Evolutionary conservation across 2,797 vertebrate genomes (phyloP).

Genomic region (Potorous gilbertii): DNA sequence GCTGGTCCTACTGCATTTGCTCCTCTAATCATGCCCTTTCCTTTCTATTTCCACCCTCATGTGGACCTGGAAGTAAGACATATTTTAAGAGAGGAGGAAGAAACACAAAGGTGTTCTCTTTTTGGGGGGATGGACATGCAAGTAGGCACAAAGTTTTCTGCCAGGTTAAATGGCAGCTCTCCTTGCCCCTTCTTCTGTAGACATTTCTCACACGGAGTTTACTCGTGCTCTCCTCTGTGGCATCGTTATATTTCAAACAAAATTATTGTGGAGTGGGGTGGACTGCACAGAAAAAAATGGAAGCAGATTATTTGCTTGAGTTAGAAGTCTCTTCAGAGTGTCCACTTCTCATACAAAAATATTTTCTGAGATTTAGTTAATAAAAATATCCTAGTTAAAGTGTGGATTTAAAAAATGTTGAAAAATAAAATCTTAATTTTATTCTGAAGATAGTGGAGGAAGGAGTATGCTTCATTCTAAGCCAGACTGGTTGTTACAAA

Average conservation of each 20-base stretch:
- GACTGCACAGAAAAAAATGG: background rate
- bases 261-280: background rate
- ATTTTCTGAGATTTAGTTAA: background rate
- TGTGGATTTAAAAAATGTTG: background rate
- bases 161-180: background rate
- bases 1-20: background rate
- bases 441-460: background rate
- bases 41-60: conserved; percentile 64
- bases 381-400: conserved; percentile 46
- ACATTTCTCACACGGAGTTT: conserved; percentile 1
- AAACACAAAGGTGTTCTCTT: conserved; percentile 18
- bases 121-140: conserved; percentile 30
- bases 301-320: background rate
- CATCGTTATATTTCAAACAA: background rate
- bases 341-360: conserved; percentile 25
- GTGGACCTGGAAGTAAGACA: conserved; percentile 69
- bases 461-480: background rate
- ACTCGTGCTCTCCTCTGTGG: background rate
- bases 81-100: conserved; percentile 50
- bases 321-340: conserved; percentile 21
- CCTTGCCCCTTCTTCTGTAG: background rate
- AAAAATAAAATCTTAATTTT: conserved; percentile 18
- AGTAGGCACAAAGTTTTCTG: conserved; percentile 28
- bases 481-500: background rate
- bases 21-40: conserved; percentile 55